These are phyloP conservation scores for Melopsittacus undulatus DNA, from an alignment of 2,797 vertebrate species.

Conservation along the genomic window DNA sequence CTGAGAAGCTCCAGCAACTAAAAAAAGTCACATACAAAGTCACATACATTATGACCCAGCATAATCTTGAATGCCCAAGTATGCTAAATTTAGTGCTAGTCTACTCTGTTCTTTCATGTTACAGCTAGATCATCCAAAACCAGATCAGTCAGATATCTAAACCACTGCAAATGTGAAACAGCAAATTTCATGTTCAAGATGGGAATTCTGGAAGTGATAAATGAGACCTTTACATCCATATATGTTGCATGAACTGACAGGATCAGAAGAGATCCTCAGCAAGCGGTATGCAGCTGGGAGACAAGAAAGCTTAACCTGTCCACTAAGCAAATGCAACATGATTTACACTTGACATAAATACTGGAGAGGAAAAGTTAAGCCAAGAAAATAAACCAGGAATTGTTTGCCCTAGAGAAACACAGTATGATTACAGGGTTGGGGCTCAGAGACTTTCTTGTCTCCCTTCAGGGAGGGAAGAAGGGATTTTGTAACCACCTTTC, in stretches of 20 bases:
- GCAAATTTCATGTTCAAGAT: not conserved
- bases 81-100: not conserved
- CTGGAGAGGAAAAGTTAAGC: not conserved
- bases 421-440: not conserved
- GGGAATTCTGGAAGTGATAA: not conserved
- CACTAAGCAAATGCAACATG: not conserved
- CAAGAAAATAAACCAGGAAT: not conserved
- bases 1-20: not conserved
- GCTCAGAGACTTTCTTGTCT: not conserved
- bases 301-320: not conserved
- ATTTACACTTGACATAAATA: not conserved
- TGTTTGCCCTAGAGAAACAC: not conserved
- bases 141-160: not conserved
- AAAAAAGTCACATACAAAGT: not conserved
- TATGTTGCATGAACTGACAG: rapidly evolving
- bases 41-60: not conserved
- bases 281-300: not conserved
- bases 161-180: not conserved
- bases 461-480: not conserved
- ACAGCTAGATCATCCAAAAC: not conserved
- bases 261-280: not conserved
- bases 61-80: not conserved
- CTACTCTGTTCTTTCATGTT: not conserved
- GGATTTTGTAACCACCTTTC: not conserved
- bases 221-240: not conserved